These are phyloP conservation scores for Ptychadena robeensis DNA, from an alignment of 2,797 vertebrate genomes.

Conservation along the genomic window DNA sequence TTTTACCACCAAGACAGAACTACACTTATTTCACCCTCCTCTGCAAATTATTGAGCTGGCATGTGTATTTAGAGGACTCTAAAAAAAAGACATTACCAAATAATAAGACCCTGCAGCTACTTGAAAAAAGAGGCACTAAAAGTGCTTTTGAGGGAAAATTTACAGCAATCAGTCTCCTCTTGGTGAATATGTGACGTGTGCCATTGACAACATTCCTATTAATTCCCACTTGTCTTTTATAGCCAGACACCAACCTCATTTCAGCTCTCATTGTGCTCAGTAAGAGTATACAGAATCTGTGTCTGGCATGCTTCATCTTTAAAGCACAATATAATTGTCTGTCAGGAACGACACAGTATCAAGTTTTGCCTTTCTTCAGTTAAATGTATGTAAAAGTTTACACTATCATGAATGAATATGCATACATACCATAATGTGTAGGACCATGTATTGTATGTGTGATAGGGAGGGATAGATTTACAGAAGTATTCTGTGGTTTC, in stretches of 20 bases:
- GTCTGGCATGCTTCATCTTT: constrained; percentile 34
- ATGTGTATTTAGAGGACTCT: constrained; percentile 49
- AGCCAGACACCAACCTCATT: constrained; percentile 45
- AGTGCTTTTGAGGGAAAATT: constrained; percentile 47
- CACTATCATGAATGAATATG: neutral
- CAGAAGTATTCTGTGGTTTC: neutral
- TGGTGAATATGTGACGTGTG: constrained; percentile 40
- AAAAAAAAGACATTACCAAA: constrained; percentile 50
- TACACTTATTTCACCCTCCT: constrained; percentile 36
- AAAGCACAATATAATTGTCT: constrained; percentile 32
- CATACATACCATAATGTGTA: neutral
- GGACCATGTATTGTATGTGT: neutral
- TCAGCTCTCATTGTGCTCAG: constrained; percentile 22
- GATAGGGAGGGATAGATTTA: neutral
- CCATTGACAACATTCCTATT: constrained; percentile 51
- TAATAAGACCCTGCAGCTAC: constrained; percentile 53
- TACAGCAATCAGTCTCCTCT: constrained; percentile 51
- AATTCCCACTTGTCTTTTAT: constrained; percentile 53
- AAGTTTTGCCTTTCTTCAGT: constrained; percentile 5
- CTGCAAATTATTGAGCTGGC: constrained; percentile 35
- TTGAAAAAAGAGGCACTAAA: constrained; percentile 45
- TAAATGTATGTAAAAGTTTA: neutral
- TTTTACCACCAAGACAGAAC: constrained; percentile 21
- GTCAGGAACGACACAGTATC: neutral
- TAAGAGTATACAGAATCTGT: constrained; percentile 27